phyloP scores from a whole-genome alignment of 2,888 invertebrate species.

The Stictocephala bisonia region DNA sequence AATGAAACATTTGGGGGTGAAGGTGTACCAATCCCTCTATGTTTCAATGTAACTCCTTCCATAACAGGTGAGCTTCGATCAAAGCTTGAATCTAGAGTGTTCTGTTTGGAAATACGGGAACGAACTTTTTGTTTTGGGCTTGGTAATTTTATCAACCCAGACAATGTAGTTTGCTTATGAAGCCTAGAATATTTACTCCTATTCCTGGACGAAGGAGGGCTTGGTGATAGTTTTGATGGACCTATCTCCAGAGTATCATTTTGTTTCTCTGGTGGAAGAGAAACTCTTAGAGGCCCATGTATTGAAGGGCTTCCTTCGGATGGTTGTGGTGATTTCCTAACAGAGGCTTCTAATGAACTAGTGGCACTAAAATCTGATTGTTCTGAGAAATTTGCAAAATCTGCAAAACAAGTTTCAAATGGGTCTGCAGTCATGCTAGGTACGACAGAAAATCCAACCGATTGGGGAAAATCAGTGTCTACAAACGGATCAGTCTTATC shows the following conservation, averaged over 20 bases:
- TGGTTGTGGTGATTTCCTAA: constrained; percentile 54
- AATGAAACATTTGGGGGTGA: constrained; percentile 44
- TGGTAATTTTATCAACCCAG: constrained; percentile 62
- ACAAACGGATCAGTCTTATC: constrained; percentile 77
- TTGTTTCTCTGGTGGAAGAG: constrained; percentile 72
- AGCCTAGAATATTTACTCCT: constrained; percentile 48
- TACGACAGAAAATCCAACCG: constrained; percentile 56
- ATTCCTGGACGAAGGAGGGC: constrained; percentile 52
- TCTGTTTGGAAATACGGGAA: constrained; percentile 55
- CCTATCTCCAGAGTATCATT: constrained; percentile 37
- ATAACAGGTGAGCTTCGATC: constrained; percentile 56
- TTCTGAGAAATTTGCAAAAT: constrained; percentile 60
- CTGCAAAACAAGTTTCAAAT: constrained; percentile 69
- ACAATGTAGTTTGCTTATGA: constrained; percentile 54
- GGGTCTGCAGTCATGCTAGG: constrained; percentile 67
- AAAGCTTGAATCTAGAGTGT: constrained; percentile 55
- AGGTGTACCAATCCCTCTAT: constrained; percentile 48
- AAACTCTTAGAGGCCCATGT: constrained; percentile 76
- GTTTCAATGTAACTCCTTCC: constrained; percentile 56
- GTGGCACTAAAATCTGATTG: constrained; percentile 34
- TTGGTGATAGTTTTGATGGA: constrained; percentile 36
- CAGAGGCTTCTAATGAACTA: constrained; percentile 32
- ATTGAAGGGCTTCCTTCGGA: constrained; percentile 62
- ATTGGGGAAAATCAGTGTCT: constrained; percentile 68
- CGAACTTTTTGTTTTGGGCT: constrained; percentile 64